Base-by-base conservation (phyloP, 2,113 vertebrate species). In the Haplotaxodon microlepis region DNA sequence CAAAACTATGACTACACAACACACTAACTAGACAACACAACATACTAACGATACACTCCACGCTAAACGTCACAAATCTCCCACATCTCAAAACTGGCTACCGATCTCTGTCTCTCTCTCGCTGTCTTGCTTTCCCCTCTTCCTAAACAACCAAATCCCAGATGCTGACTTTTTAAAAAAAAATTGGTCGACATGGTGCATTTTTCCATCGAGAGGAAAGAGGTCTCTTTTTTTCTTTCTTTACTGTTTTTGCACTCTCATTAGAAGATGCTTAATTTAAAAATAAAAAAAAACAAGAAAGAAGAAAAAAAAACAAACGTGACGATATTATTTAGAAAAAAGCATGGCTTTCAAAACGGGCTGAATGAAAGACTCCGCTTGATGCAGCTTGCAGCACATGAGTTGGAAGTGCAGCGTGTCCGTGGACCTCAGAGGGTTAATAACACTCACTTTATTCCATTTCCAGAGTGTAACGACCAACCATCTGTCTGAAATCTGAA, bases 251-350 rank as follows among this genome's bases (percentile, higher is more conserved):
- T 14, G 12, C 12, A 27, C 24, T 57, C 1, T 57, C 54, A 57
- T 57, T 57, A 57, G 12, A 14, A 57, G 24, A 57, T 57, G 12
- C 54, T 57, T 57, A 14, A 57, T 2, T 57, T 27, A 57, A 57
- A 27, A 57, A 27, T 27, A 1, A 57, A 27, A 56, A 40, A 53
- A 56, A 57, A 56, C 7, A 27, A 56, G 2, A 56, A 27, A 56
- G 7, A 27, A 24, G 2, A 24, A 56, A 1, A 24, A 13, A 8
- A 24, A 1, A 0, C 4, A 56, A 27, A 56, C 0, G 11, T 56
- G 54, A 56, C 0, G 2, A 56, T 56, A 27, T 27, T 56, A 56
- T 27, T 14, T 27, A 8, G 7, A 56, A 56, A 27, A 56, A 56
- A 13, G 0, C 16, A 50, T 17, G 16, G 4, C 16, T 51, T 54